Conservation (phyloP, 1,140 invertebrate genomes). For the Listronotus bonariensis region DNA sequence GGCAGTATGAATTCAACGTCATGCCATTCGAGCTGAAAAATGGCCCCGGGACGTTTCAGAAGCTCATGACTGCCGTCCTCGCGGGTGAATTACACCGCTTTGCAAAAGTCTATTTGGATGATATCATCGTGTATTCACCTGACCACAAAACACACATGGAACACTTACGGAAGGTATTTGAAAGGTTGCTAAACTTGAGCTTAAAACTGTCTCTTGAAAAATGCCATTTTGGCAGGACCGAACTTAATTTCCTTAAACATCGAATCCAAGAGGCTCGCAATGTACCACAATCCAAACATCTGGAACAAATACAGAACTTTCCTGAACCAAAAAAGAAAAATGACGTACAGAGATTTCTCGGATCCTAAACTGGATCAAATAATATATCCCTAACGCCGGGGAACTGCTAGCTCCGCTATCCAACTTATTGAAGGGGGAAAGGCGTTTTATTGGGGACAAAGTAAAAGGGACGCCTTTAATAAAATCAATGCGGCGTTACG, state of each 20-base stretch:
- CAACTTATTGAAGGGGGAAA: constrained; percentile 32
- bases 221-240: neutral
- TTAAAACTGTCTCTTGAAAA: constrained; percentile 20
- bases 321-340: neutral
- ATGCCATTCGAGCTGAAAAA: constrained; percentile 45
- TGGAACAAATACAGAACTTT: neutral
- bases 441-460: constrained; percentile 17
- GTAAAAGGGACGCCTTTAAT: constrained; percentile 32
- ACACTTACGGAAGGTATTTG: constrained; percentile 14
- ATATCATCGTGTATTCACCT: constrained; percentile 13
- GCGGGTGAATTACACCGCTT: constrained; percentile 27
- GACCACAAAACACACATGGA: neutral
- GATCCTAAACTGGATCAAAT: constrained; percentile 44
- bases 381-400: constrained; percentile 40
- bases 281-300: constrained; percentile 13
- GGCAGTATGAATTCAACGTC: constrained; percentile 39
- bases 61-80: constrained; percentile 30
- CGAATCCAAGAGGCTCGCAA: neutral
- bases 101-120: constrained; percentile 35
- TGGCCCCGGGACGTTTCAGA: constrained; percentile 40
- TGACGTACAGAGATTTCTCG: constrained; percentile 40
- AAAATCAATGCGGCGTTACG: constrained; percentile 45
- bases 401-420: constrained; percentile 7
- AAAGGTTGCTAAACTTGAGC: constrained; percentile 8
- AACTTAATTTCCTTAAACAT: constrained; percentile 21